Evolutionary conservation across 2,888 invertebrate genomes (phyloP), one percentile per base, ranked within the genome.

Genomic region (Torymus auratus): DNA sequence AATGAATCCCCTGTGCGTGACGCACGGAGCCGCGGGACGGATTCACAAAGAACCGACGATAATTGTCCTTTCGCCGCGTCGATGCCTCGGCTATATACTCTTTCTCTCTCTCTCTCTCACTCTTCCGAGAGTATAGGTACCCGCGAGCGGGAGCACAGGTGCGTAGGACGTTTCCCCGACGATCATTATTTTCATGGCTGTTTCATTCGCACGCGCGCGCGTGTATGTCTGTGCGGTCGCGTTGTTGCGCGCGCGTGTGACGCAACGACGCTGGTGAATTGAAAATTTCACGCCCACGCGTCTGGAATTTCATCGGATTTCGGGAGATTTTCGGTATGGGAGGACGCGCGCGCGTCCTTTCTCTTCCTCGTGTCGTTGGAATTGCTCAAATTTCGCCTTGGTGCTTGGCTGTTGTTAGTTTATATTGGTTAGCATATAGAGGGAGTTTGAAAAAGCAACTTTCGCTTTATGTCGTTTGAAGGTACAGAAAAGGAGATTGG

Each of bases 31-130:
- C 58, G 70, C 64, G 70, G 81, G 80, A 81, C 79, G 80, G 78
- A 82, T 83, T 83, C 81, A 84, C 82, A 84, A 83, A 83, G 83
- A 83, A 78, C 76, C 83, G 80, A 79, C 83, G 81, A 83, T 82
- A 83, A 83, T 77, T 83, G 81, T 83, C 67, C 77, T 81, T 82
- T 83, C 67, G 70, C 17, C 67, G 67, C 52, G 67, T 70, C 77
- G 69, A 70, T 70, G 70, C 52, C 15, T 20, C n/a, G 73, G 23
- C 20, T 53, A 41, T 58, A 2, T 17, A 20, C 74, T 14, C 41
- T 28, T 13, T 53, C 53, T 41, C 52, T 61, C 23, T 61, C 62
- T 62, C 60, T 56, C 58, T 41, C 41, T 17, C 41, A 7, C 41
- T 41, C 41, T 70, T 28, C 23, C 15, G 23, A 55, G 20, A 61